phyloP scores from a whole-genome alignment of 2,797 vertebrate species.

The Hapalemur alaotrensis region DNA sequence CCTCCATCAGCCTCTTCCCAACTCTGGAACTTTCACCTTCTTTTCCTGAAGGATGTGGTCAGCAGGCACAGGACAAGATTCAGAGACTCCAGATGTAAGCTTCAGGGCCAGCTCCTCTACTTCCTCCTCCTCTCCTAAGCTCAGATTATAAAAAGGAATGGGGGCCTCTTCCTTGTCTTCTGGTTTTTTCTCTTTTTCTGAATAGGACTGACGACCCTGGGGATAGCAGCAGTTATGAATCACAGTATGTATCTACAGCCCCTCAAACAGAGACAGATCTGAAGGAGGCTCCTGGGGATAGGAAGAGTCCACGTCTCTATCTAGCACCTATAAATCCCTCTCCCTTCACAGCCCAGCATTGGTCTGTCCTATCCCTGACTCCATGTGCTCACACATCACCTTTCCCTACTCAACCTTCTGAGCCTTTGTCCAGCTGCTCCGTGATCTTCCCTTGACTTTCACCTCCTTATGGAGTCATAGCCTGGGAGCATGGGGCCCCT shows the following conservation, averaged over 20 bases:
- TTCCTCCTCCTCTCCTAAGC: constrained; percentile 35
- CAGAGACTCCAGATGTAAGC: not conserved
- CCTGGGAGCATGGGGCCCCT: not conserved
- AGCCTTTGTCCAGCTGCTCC: not conserved
- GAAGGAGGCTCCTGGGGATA: not conserved
- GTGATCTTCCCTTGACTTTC: not conserved
- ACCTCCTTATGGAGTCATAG: not conserved
- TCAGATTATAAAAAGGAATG: constrained; percentile 63
- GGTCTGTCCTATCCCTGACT: not conserved
- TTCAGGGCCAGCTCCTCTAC: not conserved
- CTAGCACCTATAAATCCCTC: not conserved
- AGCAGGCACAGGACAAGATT: not conserved
- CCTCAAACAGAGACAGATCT: not conserved
- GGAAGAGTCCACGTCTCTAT: not conserved
- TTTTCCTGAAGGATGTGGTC: constrained; percentile 63
- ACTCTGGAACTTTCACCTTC: constrained; percentile 53
- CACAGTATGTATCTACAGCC: not conserved
- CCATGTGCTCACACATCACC: not conserved
- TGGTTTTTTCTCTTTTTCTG: not conserved
- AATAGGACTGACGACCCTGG: not conserved
- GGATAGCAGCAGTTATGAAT: not conserved
- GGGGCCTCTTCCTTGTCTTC: not conserved
- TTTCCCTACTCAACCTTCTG: not conserved
- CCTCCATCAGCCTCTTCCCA: not conserved
- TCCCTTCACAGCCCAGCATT: not conserved